Conservation (phyloP, 2,113 vertebrate species). For the Chinchilla lanigera region DNA sequence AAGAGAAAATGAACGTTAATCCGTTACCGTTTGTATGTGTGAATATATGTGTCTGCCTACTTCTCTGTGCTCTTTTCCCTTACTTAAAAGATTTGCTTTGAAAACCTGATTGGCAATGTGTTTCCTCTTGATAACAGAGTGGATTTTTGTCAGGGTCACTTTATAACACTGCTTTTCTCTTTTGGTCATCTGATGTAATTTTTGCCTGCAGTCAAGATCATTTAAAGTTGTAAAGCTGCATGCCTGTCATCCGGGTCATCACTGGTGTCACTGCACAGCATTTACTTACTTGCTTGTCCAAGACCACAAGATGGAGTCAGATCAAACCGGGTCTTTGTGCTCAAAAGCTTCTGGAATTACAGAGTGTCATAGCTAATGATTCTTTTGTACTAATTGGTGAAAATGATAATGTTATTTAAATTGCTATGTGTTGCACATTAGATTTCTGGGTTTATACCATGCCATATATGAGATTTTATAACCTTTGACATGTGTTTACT, state of each 20-base stretch:
- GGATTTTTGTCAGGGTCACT: background rate
- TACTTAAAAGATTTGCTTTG: conserved; percentile 12
- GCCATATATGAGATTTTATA: background rate
- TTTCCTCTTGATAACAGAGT: conserved; percentile 41
- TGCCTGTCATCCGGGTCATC: background rate
- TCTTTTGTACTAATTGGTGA: background rate
- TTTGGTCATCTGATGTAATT: background rate
- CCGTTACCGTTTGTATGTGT: background rate
- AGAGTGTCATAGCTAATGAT: background rate
- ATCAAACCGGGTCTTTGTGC: background rate
- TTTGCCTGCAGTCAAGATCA: background rate
- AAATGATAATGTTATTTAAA: conserved; percentile 37
- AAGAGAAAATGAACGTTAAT: conserved; percentile 21
- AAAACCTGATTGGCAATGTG: background rate
- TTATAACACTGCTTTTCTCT: background rate
- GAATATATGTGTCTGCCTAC: background rate
- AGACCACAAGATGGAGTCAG: background rate
- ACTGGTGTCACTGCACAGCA: background rate
- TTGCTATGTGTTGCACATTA: background rate
- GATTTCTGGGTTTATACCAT: background rate
- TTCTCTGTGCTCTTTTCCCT: background rate
- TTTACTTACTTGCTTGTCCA: conserved; percentile 3
- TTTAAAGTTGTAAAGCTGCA: background rate
- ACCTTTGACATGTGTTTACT: background rate
- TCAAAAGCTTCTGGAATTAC: background rate